Conservation (phyloP, 92 coral and sea anemone genomes). For the Zoanthus solanderi region DNA sequence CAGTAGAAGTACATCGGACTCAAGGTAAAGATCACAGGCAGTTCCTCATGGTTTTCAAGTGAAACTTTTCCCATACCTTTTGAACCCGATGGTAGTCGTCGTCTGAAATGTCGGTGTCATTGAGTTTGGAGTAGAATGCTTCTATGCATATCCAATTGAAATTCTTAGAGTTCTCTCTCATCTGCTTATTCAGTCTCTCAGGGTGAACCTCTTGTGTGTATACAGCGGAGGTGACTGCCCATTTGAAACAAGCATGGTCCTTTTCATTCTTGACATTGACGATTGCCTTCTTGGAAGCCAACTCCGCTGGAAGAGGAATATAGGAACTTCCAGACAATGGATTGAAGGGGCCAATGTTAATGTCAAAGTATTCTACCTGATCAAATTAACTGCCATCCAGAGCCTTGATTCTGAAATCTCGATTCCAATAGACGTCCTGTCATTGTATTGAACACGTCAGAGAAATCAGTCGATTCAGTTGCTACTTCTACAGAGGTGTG, state of each 20-base stretch:
- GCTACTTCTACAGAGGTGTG: neutral
- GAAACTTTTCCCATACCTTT: no score
- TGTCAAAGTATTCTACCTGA: conserved; percentile 22
- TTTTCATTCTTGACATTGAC: conserved; percentile 67
- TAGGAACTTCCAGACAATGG: conserved; percentile 65
- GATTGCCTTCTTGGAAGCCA: conserved; percentile 61
- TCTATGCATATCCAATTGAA: no score
- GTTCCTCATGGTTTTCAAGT: no score
- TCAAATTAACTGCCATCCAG: conserved; percentile 61
- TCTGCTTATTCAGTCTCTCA: conserved; percentile 41
- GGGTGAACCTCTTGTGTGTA: conserved; percentile 47
- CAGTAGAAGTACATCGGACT: no score
- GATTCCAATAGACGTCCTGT: conserved; percentile 43
- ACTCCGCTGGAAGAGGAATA: conserved; percentile 30
- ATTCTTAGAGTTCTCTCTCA: neutral
- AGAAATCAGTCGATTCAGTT: conserved; percentile 61
- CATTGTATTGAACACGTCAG: conserved; percentile 58
- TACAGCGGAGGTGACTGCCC: neutral
- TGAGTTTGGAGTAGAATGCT: no score
- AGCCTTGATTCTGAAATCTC: conserved; percentile 52
- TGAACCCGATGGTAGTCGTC: no score
- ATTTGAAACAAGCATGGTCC: conserved; percentile 10
- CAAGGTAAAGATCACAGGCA: no score
- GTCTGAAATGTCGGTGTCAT: no score
- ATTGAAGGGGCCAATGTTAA: conserved; percentile 22